Base-by-base conservation (phyloP, 2,797 vertebrate species). In the Sebastes nivosus region DNA sequence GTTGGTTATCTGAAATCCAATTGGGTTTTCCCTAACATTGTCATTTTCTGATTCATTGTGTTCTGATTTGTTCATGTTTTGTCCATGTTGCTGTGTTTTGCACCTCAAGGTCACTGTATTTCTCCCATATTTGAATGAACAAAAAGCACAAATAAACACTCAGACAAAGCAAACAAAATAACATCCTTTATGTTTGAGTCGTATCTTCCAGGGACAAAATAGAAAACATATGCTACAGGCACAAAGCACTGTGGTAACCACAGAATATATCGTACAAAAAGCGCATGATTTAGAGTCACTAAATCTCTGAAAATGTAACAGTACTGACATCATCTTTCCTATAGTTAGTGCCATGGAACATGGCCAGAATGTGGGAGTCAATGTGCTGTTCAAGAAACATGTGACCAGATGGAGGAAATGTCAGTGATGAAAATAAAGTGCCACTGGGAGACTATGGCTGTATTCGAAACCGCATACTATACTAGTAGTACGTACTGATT, bases 121-220 rank as follows among this genome's bases (percentile, higher is more conserved):
- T 57, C 9, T 57, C n/a, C 52, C n/a, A 5, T 27, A 60, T 67
- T 25, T 59, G 16, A 76, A 59, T 16, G 9, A 3, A 78, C 29
- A 83, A 73, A 73, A 80, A n/a, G 12, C 30, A 64, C 50, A 52
- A 75, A 75, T 58, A 46, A 75, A 81, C 46, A 81, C 61, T 72
- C 27, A 7, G 3, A 78, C 27, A 83, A 73, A 81, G 58, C 90
- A 67, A 65, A 75, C 29, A 89, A 88, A 89, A 82, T 75, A 85
- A 50, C 13, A 52, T 60, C 74, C 20, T 88, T 86, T 80, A 86
- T 87, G 32, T 75, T 80, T 72, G 18, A 71, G 29, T 80, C 64
- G 87, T 87, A 86, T 89, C 82, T 89, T 85, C 80, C 81, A 88
- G 75, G 87, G 72, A 89, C 88, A 90, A 88, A 80, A 80, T 92